phyloP scores from a whole-genome alignment of 2,797 vertebrate species.

The Corythornis leucogaster region DNA sequence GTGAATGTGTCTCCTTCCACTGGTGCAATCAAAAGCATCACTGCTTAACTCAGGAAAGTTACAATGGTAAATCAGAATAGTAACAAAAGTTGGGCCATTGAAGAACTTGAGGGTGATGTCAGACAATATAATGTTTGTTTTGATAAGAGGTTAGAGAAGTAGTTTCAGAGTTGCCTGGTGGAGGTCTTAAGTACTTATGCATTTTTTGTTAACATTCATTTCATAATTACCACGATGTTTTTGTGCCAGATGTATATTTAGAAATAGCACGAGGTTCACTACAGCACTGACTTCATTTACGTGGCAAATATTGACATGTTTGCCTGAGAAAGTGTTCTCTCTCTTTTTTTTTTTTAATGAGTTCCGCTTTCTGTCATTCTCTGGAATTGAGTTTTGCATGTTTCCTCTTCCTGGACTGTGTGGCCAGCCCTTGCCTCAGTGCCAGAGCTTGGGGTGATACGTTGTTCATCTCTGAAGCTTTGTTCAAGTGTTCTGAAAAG shows the following conservation, averaged over 20 bases:
- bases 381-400: background rate
- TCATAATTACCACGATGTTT: background rate
- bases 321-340: background rate
- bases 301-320: background rate
- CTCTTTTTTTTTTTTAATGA: background rate
- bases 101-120: background rate
- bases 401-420: conserved; percentile 25
- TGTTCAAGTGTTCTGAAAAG: conserved; percentile 37
- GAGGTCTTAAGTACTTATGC: conserved; percentile 22
- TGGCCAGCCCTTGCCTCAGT: background rate
- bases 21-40: background rate
- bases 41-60: background rate
- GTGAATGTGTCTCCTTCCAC: background rate
- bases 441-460: background rate
- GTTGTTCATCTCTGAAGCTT: conserved; percentile 8
- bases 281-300: background rate
- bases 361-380: conserved; percentile 46
- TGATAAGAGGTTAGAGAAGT: background rate
- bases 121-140: background rate
- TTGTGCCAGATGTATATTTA: background rate
- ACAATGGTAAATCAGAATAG: background rate
- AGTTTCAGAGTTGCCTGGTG: background rate
- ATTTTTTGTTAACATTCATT: conserved; percentile 18
- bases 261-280: conserved; percentile 1
- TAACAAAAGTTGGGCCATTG: background rate